Evolutionary conservation across 2,888 invertebrate genomes (phyloP).

Genomic region (Lasioglossum pauxillum): DNA sequence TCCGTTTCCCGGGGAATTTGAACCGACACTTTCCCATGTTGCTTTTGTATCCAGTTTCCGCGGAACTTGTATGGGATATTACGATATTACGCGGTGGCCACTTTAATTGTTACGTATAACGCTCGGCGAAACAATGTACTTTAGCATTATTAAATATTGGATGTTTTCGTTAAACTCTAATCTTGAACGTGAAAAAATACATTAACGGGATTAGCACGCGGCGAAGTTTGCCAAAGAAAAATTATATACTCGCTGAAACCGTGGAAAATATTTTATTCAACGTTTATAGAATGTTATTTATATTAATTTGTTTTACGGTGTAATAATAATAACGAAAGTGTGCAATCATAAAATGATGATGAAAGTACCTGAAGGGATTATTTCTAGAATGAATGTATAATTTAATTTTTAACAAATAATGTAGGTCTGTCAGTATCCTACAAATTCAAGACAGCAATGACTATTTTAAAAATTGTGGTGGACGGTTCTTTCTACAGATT

Average conservation of each 20-base stretch:
- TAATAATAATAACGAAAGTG: neutral
- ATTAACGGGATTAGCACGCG: neutral
- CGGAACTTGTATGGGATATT: neutral
- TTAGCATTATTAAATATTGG: neutral
- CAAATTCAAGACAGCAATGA: neutral
- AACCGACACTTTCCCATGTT: slow-evolving; percentile 26
- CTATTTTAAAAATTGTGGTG: neutral
- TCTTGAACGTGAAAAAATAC: neutral
- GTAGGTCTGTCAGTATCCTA: neutral
- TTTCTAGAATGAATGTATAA: neutral
- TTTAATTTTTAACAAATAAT: neutral
- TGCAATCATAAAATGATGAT: neutral
- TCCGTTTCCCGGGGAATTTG: slow-evolving; percentile 30
- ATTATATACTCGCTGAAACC: neutral
- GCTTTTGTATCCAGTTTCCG: neutral
- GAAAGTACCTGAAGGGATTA: neutral
- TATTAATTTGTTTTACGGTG: neutral
- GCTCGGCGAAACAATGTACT: neutral
- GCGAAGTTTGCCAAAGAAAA: no score
- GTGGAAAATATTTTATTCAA: neutral
- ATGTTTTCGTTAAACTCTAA: neutral
- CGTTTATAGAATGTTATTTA: neutral
- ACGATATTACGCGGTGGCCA: neutral
- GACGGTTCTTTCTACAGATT: neutral
- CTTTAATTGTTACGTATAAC: neutral